These are phyloP conservation scores for Cephus spinipes DNA, from an alignment of 2,888 invertebrate species.

Conservation along the genomic window DNA sequence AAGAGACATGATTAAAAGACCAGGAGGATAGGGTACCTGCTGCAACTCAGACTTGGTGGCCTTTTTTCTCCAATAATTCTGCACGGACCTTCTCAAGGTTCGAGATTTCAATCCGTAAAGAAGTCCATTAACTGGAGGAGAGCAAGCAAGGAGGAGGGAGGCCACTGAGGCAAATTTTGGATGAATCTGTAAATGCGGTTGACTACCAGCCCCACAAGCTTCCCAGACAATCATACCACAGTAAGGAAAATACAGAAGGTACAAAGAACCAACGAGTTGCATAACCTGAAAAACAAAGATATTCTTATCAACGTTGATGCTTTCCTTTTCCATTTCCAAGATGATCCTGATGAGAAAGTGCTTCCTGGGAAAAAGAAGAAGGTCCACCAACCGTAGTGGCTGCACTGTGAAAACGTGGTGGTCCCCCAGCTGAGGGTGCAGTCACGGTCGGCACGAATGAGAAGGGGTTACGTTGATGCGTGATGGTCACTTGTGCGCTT, in stretches of 20 bases:
- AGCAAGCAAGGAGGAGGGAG: constrained; percentile 76
- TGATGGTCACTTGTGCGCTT: constrained; percentile 86
- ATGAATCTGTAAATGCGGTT: constrained; percentile 52
- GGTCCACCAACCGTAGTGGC: constrained; percentile 52
- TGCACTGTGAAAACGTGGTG: constrained; percentile 59
- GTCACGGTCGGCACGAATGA: constrained; percentile 75
- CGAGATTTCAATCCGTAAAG: constrained; percentile 83
- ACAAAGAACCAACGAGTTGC: constrained; percentile 79
- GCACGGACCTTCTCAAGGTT: constrained; percentile 77
- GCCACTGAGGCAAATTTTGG: constrained; percentile 72
- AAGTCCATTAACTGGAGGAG: constrained; percentile 81
- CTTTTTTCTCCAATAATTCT: constrained; percentile 83
- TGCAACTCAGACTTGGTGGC: constrained; percentile 83
- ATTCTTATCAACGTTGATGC: background rate
- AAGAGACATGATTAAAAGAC: background rate
- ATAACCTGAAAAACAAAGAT: constrained; percentile 67
- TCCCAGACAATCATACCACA: constrained; percentile 80
- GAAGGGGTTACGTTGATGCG: constrained; percentile 84
- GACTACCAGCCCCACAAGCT: constrained; percentile 58
- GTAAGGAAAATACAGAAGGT: constrained; percentile 81
- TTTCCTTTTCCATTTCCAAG: background rate
- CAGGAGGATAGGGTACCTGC: constrained; percentile 62
- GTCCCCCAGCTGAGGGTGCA: constrained; percentile 68
- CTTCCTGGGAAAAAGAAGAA: background rate
- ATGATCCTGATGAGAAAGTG: background rate